Conservation (phyloP, 1,140 invertebrate species). For the Marisa cornuarietis region DNA sequence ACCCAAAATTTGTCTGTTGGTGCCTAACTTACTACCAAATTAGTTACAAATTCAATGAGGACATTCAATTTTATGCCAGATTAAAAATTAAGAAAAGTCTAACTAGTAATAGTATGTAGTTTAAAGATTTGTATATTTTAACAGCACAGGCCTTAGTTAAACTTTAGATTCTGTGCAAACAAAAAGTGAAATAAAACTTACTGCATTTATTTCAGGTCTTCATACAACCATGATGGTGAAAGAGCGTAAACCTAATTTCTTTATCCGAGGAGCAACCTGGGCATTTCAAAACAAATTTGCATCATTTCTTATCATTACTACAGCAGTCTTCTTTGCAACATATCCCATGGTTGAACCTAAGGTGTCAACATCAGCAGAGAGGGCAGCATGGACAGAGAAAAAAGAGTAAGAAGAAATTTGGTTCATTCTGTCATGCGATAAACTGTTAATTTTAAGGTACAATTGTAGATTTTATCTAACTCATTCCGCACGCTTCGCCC, state of each 20-base stretch:
- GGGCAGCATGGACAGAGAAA: background rate
- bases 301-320: slow-evolving; percentile 12
- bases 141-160: too few relatives aligned
- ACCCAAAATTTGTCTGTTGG: too few relatives aligned
- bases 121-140: background rate
- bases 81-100: too few relatives aligned
- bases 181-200: background rate
- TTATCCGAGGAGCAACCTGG: background rate
- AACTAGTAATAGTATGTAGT: background rate
- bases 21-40: too few relatives aligned
- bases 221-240: slow-evolving; percentile 14
- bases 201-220: background rate
- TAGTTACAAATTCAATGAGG: too few relatives aligned
- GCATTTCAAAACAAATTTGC: slow-evolving; percentile 13
- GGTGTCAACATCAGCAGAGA: slow-evolving; percentile 14
- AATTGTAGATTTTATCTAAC: too few relatives aligned
- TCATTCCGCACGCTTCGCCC: too few relatives aligned
- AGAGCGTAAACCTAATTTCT: background rate
- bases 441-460: too few relatives aligned
- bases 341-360: slow-evolving; percentile 2
- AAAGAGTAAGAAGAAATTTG: too few relatives aligned
- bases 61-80: too few relatives aligned
- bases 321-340: slow-evolving; percentile 13
- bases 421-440: too few relatives aligned
- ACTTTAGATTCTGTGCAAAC: background rate